Base-by-base conservation (phyloP, 1,140 invertebrate species). In the Drosophila ironensis region DNA sequence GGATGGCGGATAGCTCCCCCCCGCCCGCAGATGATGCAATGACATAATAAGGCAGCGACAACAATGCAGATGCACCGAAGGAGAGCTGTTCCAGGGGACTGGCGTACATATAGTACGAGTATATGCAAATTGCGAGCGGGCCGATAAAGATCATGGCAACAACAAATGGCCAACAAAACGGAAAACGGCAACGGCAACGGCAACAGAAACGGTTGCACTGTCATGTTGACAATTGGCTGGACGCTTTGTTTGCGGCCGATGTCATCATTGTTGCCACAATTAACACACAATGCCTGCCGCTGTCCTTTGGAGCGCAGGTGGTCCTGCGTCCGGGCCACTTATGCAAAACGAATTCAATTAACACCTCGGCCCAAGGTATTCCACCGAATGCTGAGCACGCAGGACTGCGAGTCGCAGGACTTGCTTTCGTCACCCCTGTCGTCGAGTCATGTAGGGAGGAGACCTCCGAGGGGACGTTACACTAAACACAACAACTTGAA, bases 341-440 rank as follows among this genome's bases (percentile, higher is more conserved):
- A 88, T 88, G 87, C 87, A 88, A 88, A 88, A 87, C 87, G 87
- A 88, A 88, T 88, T 88, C 87, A 88, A 88, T 88, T 88, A 88
- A 88, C 87, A 88, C 87, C 87, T 88, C 69, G 44, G 59, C 71
- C 54, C 66, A 64, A 75, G 52, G 27, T 8, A 11, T 3, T 71
- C 28, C 47, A 33, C 47, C n/a, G 40, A 50, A 38, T 63, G 46
- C 37, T 70, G 77, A 56, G 45, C 48, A 54, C 68, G 78, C 77
- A 47, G 77, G n/a, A n/a, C 63, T 12, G 3, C 48, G 27, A 47
- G 78, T 78, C 78, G 69, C 72, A 77, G 67, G 54, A 72, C 78
- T 50, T 64, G 28, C 48, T 84, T 78, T 86, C 74, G 70, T 67
- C 74, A 67, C 60, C 80, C 70, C 63, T 78, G 74, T 74, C 42